A percentile compares a stretch with the other conserved stretches of the same genome.
Conservation (phyloP, 2,113 vertebrate species). For the Etheostoma cragini region DNA sequence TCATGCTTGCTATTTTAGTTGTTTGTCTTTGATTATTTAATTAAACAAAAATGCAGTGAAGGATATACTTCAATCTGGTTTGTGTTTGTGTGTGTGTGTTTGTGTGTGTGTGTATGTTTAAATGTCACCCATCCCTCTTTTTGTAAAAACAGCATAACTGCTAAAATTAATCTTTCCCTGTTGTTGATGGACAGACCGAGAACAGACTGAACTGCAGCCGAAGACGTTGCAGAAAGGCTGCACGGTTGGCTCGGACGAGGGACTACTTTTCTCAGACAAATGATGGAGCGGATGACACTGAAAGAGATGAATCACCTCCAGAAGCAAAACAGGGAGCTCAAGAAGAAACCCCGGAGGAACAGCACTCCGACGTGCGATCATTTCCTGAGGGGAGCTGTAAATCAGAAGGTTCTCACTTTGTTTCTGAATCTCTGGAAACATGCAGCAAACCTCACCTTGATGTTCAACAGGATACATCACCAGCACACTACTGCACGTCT, state of each 20-base stretch:
- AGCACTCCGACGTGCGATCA: neutral
- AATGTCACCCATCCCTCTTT: neutral
- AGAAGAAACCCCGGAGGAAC: slow-evolving; percentile 20
- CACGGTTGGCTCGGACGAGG: slow-evolving; percentile 64
- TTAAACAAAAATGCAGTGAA: neutral
- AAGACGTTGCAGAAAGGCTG: slow-evolving; percentile 69
- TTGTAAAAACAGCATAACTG: slow-evolving; percentile 4
- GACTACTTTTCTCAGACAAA: slow-evolving; percentile 69
- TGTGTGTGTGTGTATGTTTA: neutral
- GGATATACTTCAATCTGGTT: neutral
- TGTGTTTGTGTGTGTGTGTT: no score
- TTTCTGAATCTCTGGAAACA: slow-evolving; percentile 17
- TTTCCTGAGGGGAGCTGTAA: slow-evolving; percentile 26
- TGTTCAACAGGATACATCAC: slow-evolving; percentile 10
- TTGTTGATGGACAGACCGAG: slow-evolving; percentile 74
- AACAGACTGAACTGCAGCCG: slow-evolving; percentile 53
- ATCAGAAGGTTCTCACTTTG: slow-evolving; percentile 4
- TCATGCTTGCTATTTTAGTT: neutral
- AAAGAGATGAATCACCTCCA: slow-evolving; percentile 27
- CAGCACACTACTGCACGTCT: slow-evolving; percentile 1
- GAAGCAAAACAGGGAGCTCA: slow-evolving; percentile 13
- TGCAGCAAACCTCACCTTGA: slow-evolving; percentile 7
- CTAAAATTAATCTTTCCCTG: slow-evolving; percentile 34
- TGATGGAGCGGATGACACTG: neutral
- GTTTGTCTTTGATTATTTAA: neutral